phyloP scores from a whole-genome alignment of 2,113 vertebrate species.

The Prolemur simus region DNA sequence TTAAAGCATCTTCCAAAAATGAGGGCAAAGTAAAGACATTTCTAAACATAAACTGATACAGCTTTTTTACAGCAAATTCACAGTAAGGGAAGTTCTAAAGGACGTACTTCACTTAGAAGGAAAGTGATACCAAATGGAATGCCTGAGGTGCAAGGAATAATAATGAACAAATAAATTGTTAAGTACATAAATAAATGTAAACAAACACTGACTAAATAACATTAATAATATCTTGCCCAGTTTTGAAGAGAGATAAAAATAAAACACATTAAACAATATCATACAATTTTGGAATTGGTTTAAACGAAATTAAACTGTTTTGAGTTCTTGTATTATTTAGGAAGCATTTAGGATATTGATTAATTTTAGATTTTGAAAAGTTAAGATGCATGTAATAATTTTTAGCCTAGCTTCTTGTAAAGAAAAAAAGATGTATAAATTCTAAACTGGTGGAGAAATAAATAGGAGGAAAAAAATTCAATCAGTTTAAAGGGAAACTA shows the following conservation, averaged over 20 bases:
- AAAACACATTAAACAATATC: not conserved
- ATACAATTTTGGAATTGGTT: not conserved
- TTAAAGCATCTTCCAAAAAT: not conserved
- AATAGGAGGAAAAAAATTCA: not conserved
- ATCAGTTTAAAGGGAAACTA: not conserved
- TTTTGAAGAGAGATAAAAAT: not conserved
- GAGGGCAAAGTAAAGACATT: not conserved
- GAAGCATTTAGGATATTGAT: not conserved
- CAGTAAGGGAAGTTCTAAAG: not conserved
- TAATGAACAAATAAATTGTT: not conserved
- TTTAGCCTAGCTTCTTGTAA: not conserved
- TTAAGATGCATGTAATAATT: not conserved
- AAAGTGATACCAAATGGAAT: not conserved
- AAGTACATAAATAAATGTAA: not conserved
- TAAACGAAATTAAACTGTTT: not conserved
- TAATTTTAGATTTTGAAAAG: not conserved
- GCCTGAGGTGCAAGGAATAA: not conserved
- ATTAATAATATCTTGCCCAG: not conserved
- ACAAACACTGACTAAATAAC: not conserved
- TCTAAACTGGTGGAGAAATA: not conserved
- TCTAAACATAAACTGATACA: not conserved
- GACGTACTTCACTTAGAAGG: not conserved
- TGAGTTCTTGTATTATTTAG: not conserved
- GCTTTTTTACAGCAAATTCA: not conserved
- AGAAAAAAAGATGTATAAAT: not conserved